phyloP scores from a whole-genome alignment of 2,888 invertebrate species.

The Gastracanthus pulcherrimus region DNA sequence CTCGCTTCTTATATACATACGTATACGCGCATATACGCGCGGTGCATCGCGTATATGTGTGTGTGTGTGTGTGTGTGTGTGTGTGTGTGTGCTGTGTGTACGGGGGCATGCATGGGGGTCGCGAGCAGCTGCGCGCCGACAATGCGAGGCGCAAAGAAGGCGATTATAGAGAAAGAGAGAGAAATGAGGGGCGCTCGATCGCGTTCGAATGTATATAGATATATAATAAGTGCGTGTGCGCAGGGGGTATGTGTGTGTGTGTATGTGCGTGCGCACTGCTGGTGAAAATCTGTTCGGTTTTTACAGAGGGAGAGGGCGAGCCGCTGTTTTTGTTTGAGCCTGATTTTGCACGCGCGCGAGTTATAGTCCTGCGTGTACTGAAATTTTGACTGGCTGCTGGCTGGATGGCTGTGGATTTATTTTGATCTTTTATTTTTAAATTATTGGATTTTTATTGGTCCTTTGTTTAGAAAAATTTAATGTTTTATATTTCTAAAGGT shows the following conservation, averaged over 20 bases:
- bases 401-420: no score
- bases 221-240: conserved; percentile 11
- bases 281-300: conserved; percentile 39
- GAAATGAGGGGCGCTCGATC: conserved; percentile 31
- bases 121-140: conserved; percentile 71
- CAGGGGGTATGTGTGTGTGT: not conserved
- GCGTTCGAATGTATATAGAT: not conserved
- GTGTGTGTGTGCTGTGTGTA: not conserved
- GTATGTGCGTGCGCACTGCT: not conserved
- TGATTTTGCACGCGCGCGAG: no score
- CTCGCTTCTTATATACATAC: conserved; percentile 7
- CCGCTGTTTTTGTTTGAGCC: conserved; percentile 9
- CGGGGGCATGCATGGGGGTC: conserved; percentile 73
- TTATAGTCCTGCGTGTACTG: not conserved
- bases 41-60: no score
- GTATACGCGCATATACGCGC: not conserved
- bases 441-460: no score
- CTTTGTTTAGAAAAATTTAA: no score
- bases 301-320: not conserved
- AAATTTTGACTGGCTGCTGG: no score
- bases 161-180: conserved; percentile 68
- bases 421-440: no score
- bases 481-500: no score
- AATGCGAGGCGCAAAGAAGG: conserved; percentile 70
- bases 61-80: no score